A percentile compares a stretch with the other conserved stretches of the same genome.
These are phyloP conservation scores for Brachypodius melanocephalos DNA, from an alignment of 2,113 vertebrate genomes.

Conservation along the genomic window DNA sequence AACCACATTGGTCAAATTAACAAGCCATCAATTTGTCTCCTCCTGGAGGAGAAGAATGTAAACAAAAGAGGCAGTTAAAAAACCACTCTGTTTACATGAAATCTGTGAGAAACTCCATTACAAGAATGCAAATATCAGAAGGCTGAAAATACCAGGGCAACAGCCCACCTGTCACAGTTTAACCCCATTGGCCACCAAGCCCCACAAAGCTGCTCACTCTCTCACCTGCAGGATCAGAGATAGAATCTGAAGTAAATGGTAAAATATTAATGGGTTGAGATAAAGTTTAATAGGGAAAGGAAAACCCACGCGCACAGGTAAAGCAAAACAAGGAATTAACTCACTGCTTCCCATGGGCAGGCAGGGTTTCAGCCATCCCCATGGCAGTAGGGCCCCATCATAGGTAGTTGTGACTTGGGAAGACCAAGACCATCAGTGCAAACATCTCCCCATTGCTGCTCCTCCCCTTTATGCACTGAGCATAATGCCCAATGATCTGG, in stretches of 20 bases:
- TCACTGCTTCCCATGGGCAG: background rate
- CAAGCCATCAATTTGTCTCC: too few species aligned
- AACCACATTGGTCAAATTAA: too few species aligned
- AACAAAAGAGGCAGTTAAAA: too few species aligned
- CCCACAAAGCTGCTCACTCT: background rate
- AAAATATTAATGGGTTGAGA: background rate
- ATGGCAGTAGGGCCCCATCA: background rate
- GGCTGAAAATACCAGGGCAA: too few species aligned
- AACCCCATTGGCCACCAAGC: background rate
- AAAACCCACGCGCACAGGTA: fast-evolving
- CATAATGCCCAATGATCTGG: fast-evolving
- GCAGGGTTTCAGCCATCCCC: background rate
- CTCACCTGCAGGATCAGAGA: background rate
- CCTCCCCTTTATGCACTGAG: background rate
- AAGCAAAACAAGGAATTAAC: background rate
- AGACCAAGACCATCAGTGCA: background rate
- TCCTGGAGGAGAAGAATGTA: too few species aligned
- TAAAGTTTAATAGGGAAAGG: background rate
- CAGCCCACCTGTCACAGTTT: background rate
- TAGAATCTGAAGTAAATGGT: background rate
- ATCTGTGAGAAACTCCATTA: too few species aligned
- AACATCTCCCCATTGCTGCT: background rate
- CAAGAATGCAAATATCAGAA: too few species aligned
- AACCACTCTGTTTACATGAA: too few species aligned
- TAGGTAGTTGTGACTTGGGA: background rate